phyloP scores from a whole-genome alignment of 2,888 invertebrate genomes.

The Metallyticus violacea region DNA sequence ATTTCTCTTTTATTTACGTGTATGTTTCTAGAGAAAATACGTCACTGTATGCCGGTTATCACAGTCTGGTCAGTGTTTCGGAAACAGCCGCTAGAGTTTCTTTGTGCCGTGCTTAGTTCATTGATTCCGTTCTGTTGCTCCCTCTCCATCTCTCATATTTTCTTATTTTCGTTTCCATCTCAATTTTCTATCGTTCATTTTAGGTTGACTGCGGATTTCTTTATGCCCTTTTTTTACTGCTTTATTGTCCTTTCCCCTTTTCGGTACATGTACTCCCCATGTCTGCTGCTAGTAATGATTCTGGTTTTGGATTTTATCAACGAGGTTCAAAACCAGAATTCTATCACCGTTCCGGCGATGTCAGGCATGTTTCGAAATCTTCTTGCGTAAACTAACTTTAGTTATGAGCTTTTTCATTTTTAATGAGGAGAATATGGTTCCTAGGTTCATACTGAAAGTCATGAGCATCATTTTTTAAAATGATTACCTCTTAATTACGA shows the following conservation, averaged over 20 bases:
- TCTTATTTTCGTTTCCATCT: conserved; percentile 49
- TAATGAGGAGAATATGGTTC: no score
- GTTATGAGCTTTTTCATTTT: no score
- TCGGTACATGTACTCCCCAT: not conserved
- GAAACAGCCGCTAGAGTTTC: not conserved
- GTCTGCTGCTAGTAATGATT: not conserved
- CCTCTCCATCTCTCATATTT: not conserved
- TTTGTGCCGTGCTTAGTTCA: not conserved
- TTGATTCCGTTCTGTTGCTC: not conserved
- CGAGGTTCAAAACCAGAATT: not conserved
- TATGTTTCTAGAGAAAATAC: not conserved
- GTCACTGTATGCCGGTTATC: not conserved
- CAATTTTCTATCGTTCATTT: conserved; percentile 49
- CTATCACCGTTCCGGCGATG: not conserved
- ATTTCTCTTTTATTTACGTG: no score
- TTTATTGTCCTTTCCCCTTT: not conserved
- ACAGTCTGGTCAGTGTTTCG: not conserved
- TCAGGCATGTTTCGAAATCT: no score
- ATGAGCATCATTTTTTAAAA: no score
- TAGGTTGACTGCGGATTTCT: conserved; percentile 45
- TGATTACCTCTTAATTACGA: no score
- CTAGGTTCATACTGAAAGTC: no score
- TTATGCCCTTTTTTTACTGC: not conserved
- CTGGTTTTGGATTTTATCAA: not conserved
- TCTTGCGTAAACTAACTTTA: no score